Conservation (phyloP, 2,888 invertebrate species). For the Melieria picta region DNA sequence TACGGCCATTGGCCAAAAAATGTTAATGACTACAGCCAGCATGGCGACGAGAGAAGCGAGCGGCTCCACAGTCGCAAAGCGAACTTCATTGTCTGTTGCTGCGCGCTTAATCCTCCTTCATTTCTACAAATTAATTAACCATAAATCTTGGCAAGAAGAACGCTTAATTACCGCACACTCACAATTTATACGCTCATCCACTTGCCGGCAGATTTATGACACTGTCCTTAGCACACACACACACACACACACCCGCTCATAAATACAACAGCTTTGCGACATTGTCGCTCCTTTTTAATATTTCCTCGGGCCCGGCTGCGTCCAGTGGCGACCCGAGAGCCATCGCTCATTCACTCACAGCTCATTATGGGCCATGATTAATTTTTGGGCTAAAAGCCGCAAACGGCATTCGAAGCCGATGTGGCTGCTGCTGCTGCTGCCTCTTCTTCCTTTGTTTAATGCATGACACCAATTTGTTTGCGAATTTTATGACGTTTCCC, state of each 20-base stretch:
- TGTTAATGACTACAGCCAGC: no score
- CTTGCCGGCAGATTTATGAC: conserved; percentile 57
- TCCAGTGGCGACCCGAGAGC: conserved; percentile 16
- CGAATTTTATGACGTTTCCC: conserved; percentile 60
- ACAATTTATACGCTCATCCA: conserved; percentile 60
- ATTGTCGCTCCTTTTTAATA: conserved; percentile 24
- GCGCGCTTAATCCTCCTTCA: neutral
- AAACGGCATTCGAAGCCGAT: neutral
- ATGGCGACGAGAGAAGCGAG: no score
- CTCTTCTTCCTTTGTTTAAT: conserved; percentile 44
- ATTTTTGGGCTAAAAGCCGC: conserved; percentile 10
- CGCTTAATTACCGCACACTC: conserved; percentile 25
- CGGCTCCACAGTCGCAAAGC: no score
- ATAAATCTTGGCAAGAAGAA: conserved; percentile 29
- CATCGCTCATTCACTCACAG: conserved; percentile 22
- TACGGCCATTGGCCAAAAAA: no score
- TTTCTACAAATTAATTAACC: conserved; percentile 30
- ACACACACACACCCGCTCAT: neutral
- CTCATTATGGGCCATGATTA: conserved; percentile 37
- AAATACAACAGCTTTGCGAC: conserved; percentile 15
- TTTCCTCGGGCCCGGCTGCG: neutral
- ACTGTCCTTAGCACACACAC: conserved; percentile 22
- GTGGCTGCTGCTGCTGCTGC: conserved; percentile 4
- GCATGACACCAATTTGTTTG: conserved; percentile 64
- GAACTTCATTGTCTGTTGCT: conserved; percentile 6